These are phyloP conservation scores for Silurus glanis DNA, from an alignment of 2,113 vertebrate species.

Conservation along the genomic window DNA sequence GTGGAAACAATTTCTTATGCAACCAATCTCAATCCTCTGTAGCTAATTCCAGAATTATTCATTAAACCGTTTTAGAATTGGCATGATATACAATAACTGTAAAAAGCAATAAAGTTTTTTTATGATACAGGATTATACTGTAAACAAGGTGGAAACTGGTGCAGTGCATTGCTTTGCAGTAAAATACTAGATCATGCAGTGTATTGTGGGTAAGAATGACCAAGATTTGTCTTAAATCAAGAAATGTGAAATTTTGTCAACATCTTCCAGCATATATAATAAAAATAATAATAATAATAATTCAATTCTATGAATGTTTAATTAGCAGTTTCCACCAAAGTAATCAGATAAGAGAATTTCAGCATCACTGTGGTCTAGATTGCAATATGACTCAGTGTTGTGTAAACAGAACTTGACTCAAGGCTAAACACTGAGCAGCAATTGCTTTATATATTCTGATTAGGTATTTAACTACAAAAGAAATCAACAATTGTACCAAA, in stretches of 20 bases:
- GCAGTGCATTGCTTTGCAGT: background rate
- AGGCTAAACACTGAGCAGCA: background rate
- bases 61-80: too few species aligned
- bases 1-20: too few species aligned
- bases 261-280: too few species aligned
- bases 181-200: background rate
- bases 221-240: too few species aligned
- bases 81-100: too few species aligned
- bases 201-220: background rate
- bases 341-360: background rate
- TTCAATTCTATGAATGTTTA: too few species aligned
- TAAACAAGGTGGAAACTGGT: background rate
- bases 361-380: background rate
- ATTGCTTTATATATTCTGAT: background rate
- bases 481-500: background rate
- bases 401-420: background rate
- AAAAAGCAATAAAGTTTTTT: too few species aligned
- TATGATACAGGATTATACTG: too few species aligned
- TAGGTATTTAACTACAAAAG: background rate
- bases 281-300: too few species aligned
- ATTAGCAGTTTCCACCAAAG: background rate
- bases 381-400: background rate
- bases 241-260: too few species aligned
- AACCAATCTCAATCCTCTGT: too few species aligned
- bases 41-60: too few species aligned